Evolutionary conservation across 2,888 invertebrate species (phyloP).

Genomic region (Ectemnius continuus): DNA sequence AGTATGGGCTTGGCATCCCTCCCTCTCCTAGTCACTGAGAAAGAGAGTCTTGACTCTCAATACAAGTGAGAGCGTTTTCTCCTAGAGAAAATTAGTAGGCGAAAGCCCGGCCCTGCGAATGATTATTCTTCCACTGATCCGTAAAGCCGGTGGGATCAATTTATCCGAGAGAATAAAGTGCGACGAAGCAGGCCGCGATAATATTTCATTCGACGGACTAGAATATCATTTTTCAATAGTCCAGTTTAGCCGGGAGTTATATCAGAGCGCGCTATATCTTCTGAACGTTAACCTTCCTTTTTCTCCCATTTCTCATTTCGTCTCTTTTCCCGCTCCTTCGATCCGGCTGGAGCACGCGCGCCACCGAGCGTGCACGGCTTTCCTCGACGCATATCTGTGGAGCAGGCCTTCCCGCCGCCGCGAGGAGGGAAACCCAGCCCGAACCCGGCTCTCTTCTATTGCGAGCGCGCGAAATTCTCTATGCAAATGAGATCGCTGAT

Average conservation of each 20-base stretch:
- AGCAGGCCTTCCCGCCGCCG: background rate
- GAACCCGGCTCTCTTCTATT: slow-evolving; percentile 36
- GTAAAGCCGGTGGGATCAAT: slow-evolving; percentile 14
- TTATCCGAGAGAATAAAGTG: slow-evolving; percentile 38
- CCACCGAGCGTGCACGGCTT: background rate
- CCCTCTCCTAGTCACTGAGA: background rate
- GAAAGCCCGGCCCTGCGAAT: background rate
- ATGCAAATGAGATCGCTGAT: slow-evolving; percentile 76
- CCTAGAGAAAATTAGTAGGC: background rate
- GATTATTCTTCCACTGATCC: background rate
- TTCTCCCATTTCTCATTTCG: slow-evolving; percentile 54
- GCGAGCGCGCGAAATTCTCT: slow-evolving; percentile 70
- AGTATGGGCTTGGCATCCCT: background rate
- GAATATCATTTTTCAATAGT: slow-evolving; percentile 74
- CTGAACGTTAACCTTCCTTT: slow-evolving; percentile 59
- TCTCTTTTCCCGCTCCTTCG: slow-evolving; percentile 34
- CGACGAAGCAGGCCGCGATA: slow-evolving; percentile 62
- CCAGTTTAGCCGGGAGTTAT: slow-evolving; percentile 65
- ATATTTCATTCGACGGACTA: slow-evolving; percentile 72
- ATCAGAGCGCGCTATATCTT: slow-evolving; percentile 64
- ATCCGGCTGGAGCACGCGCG: slow-evolving; percentile 14
- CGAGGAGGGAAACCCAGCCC: slow-evolving; percentile 10
- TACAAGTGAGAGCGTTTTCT: background rate
- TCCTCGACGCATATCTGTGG: background rate
- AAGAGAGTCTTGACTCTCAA: background rate